Evolutionary conservation across 2,888 invertebrate genomes (phyloP).

Genomic region (Cremastinae sp.): DNA sequence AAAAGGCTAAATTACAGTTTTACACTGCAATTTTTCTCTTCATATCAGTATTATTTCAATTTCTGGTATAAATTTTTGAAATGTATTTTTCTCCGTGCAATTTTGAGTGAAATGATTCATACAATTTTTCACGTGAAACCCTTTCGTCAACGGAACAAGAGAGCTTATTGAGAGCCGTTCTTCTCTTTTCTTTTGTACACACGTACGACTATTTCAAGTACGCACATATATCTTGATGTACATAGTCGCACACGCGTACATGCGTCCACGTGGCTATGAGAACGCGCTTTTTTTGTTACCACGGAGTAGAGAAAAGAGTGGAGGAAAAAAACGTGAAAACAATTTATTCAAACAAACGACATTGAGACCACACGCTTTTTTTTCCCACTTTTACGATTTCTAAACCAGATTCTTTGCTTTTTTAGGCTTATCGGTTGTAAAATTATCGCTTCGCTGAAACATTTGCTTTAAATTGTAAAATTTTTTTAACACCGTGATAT

Average conservation of each 20-base stretch:
- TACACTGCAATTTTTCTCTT: no score
- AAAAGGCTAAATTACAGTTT: no score
- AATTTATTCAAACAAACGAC: background rate
- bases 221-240: background rate
- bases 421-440: no score
- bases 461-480: no score
- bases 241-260: background rate
- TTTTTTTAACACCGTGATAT: no score
- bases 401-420: no score
- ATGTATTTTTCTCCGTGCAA: no score
- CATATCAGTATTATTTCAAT: no score
- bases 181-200: constrained; percentile 38
- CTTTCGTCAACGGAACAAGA: constrained; percentile 46
- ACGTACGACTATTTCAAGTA: background rate
- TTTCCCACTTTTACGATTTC: no score
- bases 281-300: background rate
- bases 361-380: no score
- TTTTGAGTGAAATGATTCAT: background rate
- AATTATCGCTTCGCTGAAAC: no score
- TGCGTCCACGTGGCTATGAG: constrained; percentile 28
- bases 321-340: background rate
- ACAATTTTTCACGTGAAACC: constrained; percentile 31
- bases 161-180: constrained; percentile 47
- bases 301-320: constrained; percentile 9
- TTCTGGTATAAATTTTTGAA: no score